Conservation (phyloP, 2,797 vertebrate species). For the Takifugu rubripes region DNA sequence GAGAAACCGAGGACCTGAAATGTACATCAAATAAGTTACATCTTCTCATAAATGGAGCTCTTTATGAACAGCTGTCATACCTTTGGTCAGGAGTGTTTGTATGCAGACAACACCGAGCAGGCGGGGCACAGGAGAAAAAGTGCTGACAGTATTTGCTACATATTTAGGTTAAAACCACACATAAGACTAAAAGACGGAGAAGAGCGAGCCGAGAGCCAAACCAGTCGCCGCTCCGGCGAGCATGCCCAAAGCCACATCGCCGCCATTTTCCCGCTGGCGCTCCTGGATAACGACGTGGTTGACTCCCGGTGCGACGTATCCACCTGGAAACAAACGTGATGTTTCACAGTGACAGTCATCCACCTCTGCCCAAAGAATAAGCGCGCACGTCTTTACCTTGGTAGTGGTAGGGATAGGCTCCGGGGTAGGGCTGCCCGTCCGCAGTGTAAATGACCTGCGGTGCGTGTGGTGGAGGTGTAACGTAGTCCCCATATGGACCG, state of each 20-base stretch:
- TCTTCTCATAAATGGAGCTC: slow-evolving; percentile 19
- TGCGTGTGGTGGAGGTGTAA: slow-evolving; percentile 67
- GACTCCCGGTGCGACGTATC: slow-evolving; percentile 77
- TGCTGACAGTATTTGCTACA: slow-evolving; percentile 4
- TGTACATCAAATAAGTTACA: slow-evolving; percentile 1
- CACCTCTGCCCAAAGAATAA: background rate
- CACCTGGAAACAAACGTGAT: slow-evolving; percentile 61
- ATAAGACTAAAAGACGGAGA: slow-evolving; percentile 81
- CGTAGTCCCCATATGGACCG: slow-evolving; percentile 77
- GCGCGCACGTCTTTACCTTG: slow-evolving; percentile 46
- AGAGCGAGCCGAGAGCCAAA: slow-evolving; percentile 91
- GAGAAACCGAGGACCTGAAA: slow-evolving; percentile 20
- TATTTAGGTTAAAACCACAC: background rate
- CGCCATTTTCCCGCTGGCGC: slow-evolving; percentile 81
- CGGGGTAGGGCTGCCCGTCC: slow-evolving; percentile 83
- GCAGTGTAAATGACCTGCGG: slow-evolving; percentile 86
- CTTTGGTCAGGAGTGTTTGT: slow-evolving; percentile 50
- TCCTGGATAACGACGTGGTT: slow-evolving; percentile 88
- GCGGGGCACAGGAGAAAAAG: background rate
- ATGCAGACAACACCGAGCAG: slow-evolving; percentile 34
- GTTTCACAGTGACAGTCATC: background rate
- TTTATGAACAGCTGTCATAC: slow-evolving; percentile 22
- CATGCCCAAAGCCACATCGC: slow-evolving; percentile 89
- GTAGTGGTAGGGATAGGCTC: slow-evolving; percentile 84
- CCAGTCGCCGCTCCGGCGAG: slow-evolving; percentile 92